Evolutionary conservation across 1,140 invertebrate genomes (phyloP).

Genomic region (Aphaenogaster rudis): DNA sequence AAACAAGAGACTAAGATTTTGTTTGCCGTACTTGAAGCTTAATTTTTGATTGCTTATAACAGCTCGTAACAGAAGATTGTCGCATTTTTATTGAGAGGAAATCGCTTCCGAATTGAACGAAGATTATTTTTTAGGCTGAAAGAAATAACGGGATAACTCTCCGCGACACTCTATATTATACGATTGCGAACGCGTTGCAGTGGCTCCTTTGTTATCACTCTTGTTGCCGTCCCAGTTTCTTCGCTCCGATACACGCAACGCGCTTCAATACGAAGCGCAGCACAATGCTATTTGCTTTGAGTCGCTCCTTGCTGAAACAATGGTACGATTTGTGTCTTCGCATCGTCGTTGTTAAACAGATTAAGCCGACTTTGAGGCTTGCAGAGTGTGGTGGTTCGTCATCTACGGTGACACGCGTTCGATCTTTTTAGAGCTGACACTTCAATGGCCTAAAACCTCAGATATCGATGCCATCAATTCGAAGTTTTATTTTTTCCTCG

Average conservation of each 20-base stretch:
- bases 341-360: slow-evolving; percentile 55
- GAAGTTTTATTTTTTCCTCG: not conserved
- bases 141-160: slow-evolving; percentile 39
- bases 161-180: slow-evolving; percentile 38
- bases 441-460: not conserved
- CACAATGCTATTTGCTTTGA: slow-evolving; percentile 68
- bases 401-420: not conserved
- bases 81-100: not conserved
- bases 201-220: slow-evolving; percentile 81
- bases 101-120: not conserved
- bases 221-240: slow-evolving; percentile 83
- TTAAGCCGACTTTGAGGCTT: slow-evolving; percentile 46
- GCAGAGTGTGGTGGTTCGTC: not conserved
- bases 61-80: not conserved
- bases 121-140: slow-evolving; percentile 11
- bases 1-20: not conserved
- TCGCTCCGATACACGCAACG: slow-evolving; percentile 79
- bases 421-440: not conserved
- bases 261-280: slow-evolving; percentile 70
- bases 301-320: slow-evolving; percentile 65
- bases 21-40: not conserved
- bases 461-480: not conserved
- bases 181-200: slow-evolving; percentile 70
- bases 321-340: slow-evolving; percentile 69
- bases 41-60: not conserved